Evolutionary conservation across 2,797 vertebrate genomes (phyloP), one percentile per base, ranked within the genome.

Genomic region (Sebastes nivosus): DNA sequence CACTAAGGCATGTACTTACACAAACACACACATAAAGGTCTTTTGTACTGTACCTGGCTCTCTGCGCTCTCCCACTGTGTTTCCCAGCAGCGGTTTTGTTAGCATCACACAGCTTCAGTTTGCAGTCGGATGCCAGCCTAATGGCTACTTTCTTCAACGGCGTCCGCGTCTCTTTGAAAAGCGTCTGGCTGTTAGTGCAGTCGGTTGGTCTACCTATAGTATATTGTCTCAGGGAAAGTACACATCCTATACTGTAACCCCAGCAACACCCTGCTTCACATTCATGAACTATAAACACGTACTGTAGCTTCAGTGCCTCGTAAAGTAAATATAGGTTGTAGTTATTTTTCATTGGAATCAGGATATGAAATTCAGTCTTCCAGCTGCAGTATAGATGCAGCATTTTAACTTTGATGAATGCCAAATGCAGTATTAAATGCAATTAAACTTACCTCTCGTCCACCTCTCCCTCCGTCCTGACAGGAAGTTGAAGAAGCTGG

Each of bases 401-500:
- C 13, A 24, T 46, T 52, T 71, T n/a, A 14, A 3, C n/a, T 20
- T 20, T 20, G 6, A 22, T 32, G 9, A 59, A 71, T n/a, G 18
- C 18, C 1, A 27, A 71, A 18, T 52, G 18, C 4, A 22, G 24
- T 36, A 5, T 64, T 25, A 11, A 36, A 38, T 65, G 7, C 4
- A 34, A 13, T 29, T 27, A n/a, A 29, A 24, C 6, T 1, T 27
- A 32, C 27, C 10, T 16, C 1, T 68, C 25, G 38, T 60, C 6
- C 24, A 24, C 54, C 22, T 70, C 14, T 84, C 30, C 32, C 42
- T 72, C 29, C 68, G 18, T 65, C 61, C 27, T 55, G 57, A 38
- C 86, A 96, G 96, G 88, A 96, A 96, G 91, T 54, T 96, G 76
- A 96, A 96, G 91, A 96, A 96, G 86, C 25, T 96, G 71, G 88